These are phyloP conservation scores for Agrotis ipsilon DNA, from an alignment of 2,888 invertebrate species.

Conservation along the genomic window DNA sequence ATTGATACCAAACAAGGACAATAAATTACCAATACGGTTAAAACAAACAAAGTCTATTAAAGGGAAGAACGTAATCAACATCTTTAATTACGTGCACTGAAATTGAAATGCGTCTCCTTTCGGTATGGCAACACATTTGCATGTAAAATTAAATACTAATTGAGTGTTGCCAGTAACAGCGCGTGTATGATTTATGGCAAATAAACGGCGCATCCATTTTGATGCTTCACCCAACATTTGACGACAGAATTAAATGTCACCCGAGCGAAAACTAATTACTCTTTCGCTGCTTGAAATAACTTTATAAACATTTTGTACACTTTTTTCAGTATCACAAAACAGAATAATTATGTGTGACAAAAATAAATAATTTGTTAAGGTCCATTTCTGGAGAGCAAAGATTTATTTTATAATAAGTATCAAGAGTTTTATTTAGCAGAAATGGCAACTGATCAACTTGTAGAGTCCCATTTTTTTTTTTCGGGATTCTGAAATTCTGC, in stretches of 20 bases:
- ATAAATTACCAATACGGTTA: background rate
- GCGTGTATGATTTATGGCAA: slow-evolving; percentile 43
- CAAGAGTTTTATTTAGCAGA: too few species aligned
- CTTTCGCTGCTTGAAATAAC: slow-evolving; percentile 29
- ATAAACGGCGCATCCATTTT: slow-evolving; percentile 41
- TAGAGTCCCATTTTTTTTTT: too few species aligned
- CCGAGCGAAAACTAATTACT: slow-evolving; percentile 38
- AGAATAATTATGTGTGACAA: background rate
- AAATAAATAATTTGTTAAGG: background rate
- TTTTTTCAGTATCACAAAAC: slow-evolving; percentile 17
- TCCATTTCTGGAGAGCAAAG: too few species aligned
- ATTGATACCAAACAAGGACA: background rate
- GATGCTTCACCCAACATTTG: slow-evolving; percentile 63
- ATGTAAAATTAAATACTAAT: slow-evolving; percentile 53
- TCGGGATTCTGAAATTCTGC: too few species aligned
- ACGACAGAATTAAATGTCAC: slow-evolving; percentile 59
- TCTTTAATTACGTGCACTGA: slow-evolving; percentile 32
- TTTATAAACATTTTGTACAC: slow-evolving; percentile 3
- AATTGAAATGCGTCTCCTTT: slow-evolving; percentile 2
- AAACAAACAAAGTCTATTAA: slow-evolving; percentile 7
- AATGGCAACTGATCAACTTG: too few species aligned
- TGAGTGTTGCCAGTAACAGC: slow-evolving; percentile 43
- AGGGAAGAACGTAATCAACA: slow-evolving; percentile 19
- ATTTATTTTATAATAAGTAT: too few species aligned
- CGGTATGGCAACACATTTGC: slow-evolving; percentile 28